Percentiles rank a stretch among this genome's conserved stretches.
These are phyloP conservation scores for Pheosia tremula DNA, from an alignment of 2,888 invertebrate species.

Conservation along the genomic window DNA sequence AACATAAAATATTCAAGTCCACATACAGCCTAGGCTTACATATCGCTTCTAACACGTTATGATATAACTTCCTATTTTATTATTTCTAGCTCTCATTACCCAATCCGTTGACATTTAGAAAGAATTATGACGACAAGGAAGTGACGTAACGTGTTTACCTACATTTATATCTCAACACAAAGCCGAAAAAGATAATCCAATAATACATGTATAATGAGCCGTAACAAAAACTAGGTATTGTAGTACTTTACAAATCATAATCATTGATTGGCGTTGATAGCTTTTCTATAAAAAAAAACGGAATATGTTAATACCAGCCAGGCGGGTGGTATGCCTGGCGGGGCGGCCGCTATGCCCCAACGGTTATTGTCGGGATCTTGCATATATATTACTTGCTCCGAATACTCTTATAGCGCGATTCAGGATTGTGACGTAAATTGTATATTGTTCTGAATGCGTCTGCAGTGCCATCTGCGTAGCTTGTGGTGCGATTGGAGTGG, in stretches of 20 bases:
- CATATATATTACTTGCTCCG: too few relatives aligned
- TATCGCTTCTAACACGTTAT: not conserved
- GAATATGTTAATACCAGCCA: not conserved
- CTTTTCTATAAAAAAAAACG: not conserved
- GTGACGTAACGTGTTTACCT: conserved; percentile 4
- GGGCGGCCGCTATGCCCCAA: too few relatives aligned
- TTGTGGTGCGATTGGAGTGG: too few relatives aligned
- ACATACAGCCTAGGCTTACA: too few relatives aligned
- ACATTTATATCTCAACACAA: not conserved
- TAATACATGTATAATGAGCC: conserved; percentile 16
- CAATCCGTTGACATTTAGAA: conserved; percentile 4
- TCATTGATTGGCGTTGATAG: not conserved
- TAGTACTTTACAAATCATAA: not conserved
- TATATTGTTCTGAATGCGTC: too few relatives aligned
- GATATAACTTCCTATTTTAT: conserved; percentile 3
- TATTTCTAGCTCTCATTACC: not conserved
- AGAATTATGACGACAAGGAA: not conserved
- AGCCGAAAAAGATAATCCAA: conserved; percentile 2
- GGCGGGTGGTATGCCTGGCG: too few relatives aligned
- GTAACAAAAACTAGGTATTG: conserved; percentile 6
- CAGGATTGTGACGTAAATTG: too few relatives aligned
- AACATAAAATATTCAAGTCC: too few relatives aligned
- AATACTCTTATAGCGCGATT: too few relatives aligned
- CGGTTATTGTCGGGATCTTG: too few relatives aligned
- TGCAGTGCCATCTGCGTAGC: too few relatives aligned